phyloP scores from a whole-genome alignment of 2,797 vertebrate species.

The Triplophysa bombifrons region DNA sequence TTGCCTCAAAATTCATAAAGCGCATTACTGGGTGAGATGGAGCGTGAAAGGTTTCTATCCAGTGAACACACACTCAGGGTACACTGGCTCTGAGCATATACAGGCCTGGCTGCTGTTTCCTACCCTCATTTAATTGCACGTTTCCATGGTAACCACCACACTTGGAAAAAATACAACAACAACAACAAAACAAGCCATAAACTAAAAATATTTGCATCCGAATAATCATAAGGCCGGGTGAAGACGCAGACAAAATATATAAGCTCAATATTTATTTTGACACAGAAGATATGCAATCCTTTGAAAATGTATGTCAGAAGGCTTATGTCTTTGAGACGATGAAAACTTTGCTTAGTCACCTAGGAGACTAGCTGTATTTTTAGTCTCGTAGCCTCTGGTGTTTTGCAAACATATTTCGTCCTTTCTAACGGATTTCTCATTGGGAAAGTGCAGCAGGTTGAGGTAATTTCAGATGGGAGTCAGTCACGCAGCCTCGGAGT shows the following conservation, averaged over 20 bases:
- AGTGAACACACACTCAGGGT: slow-evolving; percentile 50
- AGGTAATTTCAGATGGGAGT: slow-evolving; percentile 38
- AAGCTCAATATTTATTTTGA: slow-evolving; percentile 54
- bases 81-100: slow-evolving; percentile 49
- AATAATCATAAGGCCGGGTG: slow-evolving; percentile 21
- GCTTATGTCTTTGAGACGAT: slow-evolving; percentile 40
- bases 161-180: slow-evolving; percentile 53
- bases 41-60: slow-evolving; percentile 58
- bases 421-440: slow-evolving; percentile 51
- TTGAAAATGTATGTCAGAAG: slow-evolving; percentile 54
- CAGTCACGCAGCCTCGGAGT: neutral
- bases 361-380: slow-evolving; percentile 62
- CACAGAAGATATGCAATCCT: slow-evolving; percentile 37
- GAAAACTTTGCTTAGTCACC: slow-evolving; percentile 62
- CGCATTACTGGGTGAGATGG: slow-evolving; percentile 58
- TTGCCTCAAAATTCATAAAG: slow-evolving; percentile 62
- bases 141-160: slow-evolving; percentile 66
- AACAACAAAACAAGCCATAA: slow-evolving; percentile 47
- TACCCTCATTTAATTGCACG: slow-evolving; percentile 63
- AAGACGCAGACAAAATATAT: slow-evolving; percentile 26
- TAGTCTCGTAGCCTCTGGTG: slow-evolving; percentile 55
- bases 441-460: slow-evolving; percentile 32
- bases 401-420: slow-evolving; percentile 53
- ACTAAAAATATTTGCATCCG: slow-evolving; percentile 49
- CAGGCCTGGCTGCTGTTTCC: slow-evolving; percentile 57